Evolutionary conservation across 2,113 vertebrate species (phyloP).

Genomic region (Empidonax traillii): DNA sequence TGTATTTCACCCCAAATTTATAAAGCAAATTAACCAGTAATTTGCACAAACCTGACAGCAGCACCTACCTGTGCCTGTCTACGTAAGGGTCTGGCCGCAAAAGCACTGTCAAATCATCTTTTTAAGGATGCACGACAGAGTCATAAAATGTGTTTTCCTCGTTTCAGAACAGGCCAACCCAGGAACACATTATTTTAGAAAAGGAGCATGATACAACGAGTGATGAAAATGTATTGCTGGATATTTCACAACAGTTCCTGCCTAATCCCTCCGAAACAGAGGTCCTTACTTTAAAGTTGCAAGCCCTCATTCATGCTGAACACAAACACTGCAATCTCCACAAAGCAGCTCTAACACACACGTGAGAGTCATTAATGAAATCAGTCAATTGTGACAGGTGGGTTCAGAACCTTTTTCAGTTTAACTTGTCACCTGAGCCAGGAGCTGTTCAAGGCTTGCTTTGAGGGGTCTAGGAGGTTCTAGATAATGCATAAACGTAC

Average conservation of each 20-base stretch:
- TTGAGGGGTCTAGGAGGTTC: background rate
- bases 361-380: background rate
- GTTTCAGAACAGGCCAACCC: background rate
- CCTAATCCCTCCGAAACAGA: background rate
- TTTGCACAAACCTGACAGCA: background rate
- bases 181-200: background rate
- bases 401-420: background rate
- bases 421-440: background rate
- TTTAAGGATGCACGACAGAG: slow-evolving; percentile 5
- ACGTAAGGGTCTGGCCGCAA: background rate
- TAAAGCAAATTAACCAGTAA: slow-evolving; percentile 16
- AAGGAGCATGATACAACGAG: background rate
- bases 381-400: background rate
- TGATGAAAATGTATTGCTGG: background rate
- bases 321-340: background rate
- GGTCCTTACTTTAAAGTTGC: background rate
- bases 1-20: slow-evolving; percentile 1
- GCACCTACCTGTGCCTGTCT: background rate
- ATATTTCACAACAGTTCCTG: background rate
- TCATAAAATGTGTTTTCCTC: slow-evolving; percentile 7
- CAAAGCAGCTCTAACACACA: fast-evolving
- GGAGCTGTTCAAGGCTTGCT: fast-evolving
- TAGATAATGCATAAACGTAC: background rate
- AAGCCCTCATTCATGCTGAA: background rate
- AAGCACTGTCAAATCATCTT: slow-evolving; percentile 8